Percentiles rank a stretch among this genome's conserved stretches.
These are phyloP conservation scores for Onthophagus taurus DNA, from an alignment of 1,140 invertebrate genomes.

Conservation along the genomic window DNA sequence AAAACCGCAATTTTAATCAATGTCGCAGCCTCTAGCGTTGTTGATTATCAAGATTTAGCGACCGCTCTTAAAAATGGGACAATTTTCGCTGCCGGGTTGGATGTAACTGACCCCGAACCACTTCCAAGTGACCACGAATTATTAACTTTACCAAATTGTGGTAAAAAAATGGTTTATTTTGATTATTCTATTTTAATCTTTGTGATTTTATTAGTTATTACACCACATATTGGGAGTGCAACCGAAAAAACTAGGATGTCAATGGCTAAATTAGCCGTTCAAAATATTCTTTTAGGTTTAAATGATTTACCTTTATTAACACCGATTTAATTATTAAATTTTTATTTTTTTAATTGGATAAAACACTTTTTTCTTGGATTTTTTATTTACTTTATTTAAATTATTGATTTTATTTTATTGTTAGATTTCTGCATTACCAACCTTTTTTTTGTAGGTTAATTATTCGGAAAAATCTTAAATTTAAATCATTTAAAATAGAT, in stretches of 20 bases:
- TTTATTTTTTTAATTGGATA: neutral
- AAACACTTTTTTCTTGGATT: too few species aligned
- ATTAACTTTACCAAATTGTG: constrained; percentile 68
- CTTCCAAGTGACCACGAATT: constrained; percentile 74
- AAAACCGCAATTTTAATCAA: constrained; percentile 77
- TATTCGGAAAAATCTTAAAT: neutral
- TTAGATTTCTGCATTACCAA: neutral
- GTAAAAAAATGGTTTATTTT: constrained; percentile 36
- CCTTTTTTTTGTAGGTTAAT: neutral
- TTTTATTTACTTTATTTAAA: neutral
- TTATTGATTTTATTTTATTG: neutral
- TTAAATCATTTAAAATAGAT: neutral
- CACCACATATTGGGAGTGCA: constrained; percentile 81
- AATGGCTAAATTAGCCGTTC: constrained; percentile 67
- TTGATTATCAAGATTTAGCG: constrained; percentile 70
- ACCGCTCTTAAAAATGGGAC: constrained; percentile 60
- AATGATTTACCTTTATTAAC: constrained; percentile 56
- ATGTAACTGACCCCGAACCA: constrained; percentile 90
- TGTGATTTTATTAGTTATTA: constrained; percentile 48
- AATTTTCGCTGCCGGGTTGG: constrained; percentile 81
- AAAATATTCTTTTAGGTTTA: constrained; percentile 70
- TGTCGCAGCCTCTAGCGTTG: constrained; percentile 66
- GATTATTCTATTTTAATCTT: constrained; percentile 8
- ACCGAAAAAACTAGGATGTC: constrained; percentile 61
- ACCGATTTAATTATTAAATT: constrained; percentile 28